Base-by-base conservation (phyloP, 1,140 invertebrate genomes). In the Thrips palmi region DNA sequence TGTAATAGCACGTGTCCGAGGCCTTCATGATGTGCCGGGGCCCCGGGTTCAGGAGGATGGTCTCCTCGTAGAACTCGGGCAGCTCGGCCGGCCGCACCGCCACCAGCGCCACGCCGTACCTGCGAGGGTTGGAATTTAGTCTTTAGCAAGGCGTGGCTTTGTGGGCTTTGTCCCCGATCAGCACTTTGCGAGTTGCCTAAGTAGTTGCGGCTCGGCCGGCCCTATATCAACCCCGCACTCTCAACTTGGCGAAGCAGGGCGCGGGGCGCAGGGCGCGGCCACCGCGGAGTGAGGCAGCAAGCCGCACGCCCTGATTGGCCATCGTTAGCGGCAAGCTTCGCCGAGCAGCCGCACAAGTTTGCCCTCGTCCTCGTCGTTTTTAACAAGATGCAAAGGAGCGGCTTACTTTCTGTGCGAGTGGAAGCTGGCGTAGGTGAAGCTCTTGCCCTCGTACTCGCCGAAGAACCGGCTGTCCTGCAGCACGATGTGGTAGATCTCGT, bases 401-500 rank as follows among this genome's bases (percentile, higher is more conserved):
- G 59, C 76, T 69, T 69, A 97, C 81, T 94, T 96, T 62, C 91
- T 70, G 59, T 97, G 92, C 37, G 91, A 93, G 64, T 97, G 91
- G 58, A 97, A 97, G 50, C 87, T 93, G 36, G 93, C 92, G 58
- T 94, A 97, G 10, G 89, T 94, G 60, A 97, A 97, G 59, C 88
- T 93, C 64, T 97, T 97, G 14, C 91, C 92, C 56, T 93, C 85
- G 55, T 94, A 97, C 60, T 97, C 92, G 2, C 89, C 87, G 50
- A 97, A 97, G 63, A 97, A 97, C 36, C 88, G 71, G 49, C 86
- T 92, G 56, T 97, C 89, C 10, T 82, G 82, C 19, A 97, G 70
- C 37, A 81, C 71, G 47, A 97, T 96, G 59, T 97, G 89, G 63
- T 97, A 97, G 51, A 97, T 97, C 65, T 97, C 93, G 60, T 97